Evolutionary conservation across 2,797 vertebrate genomes (phyloP), one percentile per base, ranked within the genome.

Genomic region (Eupleurogrammus muticus): DNA sequence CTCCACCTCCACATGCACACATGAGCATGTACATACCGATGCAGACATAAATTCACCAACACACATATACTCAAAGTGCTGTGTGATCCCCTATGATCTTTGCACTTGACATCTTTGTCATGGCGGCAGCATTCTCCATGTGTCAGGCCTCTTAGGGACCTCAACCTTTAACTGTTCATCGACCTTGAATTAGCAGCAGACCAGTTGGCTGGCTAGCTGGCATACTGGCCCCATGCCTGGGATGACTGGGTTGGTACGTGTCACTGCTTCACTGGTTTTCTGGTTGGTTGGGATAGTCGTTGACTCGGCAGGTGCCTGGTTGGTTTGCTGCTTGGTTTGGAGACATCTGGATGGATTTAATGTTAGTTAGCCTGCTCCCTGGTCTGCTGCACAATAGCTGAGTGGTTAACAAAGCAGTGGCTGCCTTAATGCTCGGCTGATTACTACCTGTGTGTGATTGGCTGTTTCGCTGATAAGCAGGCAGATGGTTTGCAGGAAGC

Each of bases 101-200:
- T 77, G 73, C 70, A 54, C 75, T 68, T 36, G 60, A 83, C 81
- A 77, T 81, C 63, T 83, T 85, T 82, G 73, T 87, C 80, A 72
- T 62, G 38, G 66, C 49, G 28, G 71, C 56, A 40, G 76, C 83
- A 72, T 87, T 86, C 81, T 56, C 19, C 48, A 3, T 49, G 40
- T 73, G 81, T 81, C 87, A 73, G 77, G 32, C 44, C 58, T 83
- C 68, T 84, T 81, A 62, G 59, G 60, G 65, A 44, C 21, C n/a
- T 5, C 44, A 63, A 87, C 82, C 77, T 89, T 89, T 38, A 28
- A n/a, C 68, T 64, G 17, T 53, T 49, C 9, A 44, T 69, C 62
- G 63, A 82, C 86, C 85, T 87, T 80, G 75, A 76, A 46, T 47
- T 48, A 11, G 21, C 61, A 28, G 66, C 10, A 64, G 2, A n/a